Base-by-base conservation (phyloP, 2,888 invertebrate species). In the Podotricha telesiphe region DNA sequence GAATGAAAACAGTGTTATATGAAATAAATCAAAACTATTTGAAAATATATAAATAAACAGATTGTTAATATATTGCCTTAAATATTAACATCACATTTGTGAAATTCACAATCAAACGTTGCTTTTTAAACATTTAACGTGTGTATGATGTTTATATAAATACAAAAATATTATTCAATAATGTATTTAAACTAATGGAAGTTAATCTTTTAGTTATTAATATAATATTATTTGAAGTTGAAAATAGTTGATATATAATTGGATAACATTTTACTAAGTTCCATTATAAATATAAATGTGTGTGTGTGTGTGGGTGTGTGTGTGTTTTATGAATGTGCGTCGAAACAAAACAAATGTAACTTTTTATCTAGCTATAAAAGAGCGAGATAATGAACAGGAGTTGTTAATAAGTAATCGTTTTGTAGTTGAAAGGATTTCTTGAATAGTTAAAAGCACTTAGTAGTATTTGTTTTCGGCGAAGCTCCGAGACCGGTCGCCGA, bases 391-490 rank as follows among this genome's bases (percentile, higher is more conserved):
- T 76, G 79, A 79, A 84, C 83, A 83, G 79, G 84, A 83, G 42
- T 59, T 55, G 40, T 66, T 69, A 62, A 71, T 48, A 34, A 56
- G 34, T 47, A 20, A 67, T 67, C 61, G 51, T 59, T 67, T 68
- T 59, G 66, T 68, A 62, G 56, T 67, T 67, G 19, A 58, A 55
- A 47, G 47, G 34, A 83, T 86, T 80, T 73, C 78, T 82, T 83
- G 61, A 81, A 80, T 83, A 80, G 79, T 82, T 81, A 81, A 86
- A 85, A 87, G 84, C 82, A 80, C 78, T 79, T 79, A 79, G 75
- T 76, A 75, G 78, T 80, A 75, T 84, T 85, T 82, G 80, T 82
- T 85, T 82, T 81, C 74, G 78, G 73, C 78, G 77, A 76, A 74
- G 73, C 58, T 65, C 62, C 69, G 66, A 72, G 71, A 73, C 75